A percentile compares a stretch with the other conserved stretches of the same genome.
Conservation (phyloP, 2,888 invertebrate genomes). For the Creontiades dilutus region DNA sequence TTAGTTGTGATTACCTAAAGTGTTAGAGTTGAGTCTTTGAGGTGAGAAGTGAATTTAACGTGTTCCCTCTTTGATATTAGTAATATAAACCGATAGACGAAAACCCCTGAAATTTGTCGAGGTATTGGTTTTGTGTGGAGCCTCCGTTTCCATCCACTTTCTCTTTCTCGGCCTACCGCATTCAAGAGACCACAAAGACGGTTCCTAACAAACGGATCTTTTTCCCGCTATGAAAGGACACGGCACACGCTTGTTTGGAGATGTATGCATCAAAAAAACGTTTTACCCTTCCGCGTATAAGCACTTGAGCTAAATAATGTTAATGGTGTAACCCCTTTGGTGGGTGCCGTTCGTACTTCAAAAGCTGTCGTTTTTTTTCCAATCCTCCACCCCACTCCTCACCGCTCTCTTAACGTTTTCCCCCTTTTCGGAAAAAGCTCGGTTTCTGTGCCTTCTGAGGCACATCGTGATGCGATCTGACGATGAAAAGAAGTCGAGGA, state of each 20-base stretch:
- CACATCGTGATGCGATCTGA: not conserved
- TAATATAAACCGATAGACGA: too few species aligned
- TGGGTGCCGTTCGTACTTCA: not conserved
- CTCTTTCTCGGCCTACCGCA: not conserved
- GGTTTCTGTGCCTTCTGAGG: not conserved
- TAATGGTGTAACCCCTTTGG: slow-evolving; percentile 30
- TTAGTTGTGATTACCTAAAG: too few species aligned
- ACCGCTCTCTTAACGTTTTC: too few species aligned
- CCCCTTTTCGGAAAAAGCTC: not conserved
- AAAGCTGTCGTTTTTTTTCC: not conserved
- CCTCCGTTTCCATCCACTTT: not conserved
- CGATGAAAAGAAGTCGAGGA: not conserved
- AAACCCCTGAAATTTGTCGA: too few species aligned
- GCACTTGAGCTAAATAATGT: slow-evolving; percentile 10
- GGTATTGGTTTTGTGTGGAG: too few species aligned
- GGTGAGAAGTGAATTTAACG: too few species aligned
- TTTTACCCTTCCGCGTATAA: slow-evolving; percentile 11
- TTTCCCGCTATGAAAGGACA: not conserved
- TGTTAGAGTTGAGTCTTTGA: too few species aligned
- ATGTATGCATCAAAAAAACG: slow-evolving; percentile 24
- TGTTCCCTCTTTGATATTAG: too few species aligned
- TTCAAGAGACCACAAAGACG: not conserved
- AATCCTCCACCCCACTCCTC: not conserved
- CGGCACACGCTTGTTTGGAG: slow-evolving; percentile 19
- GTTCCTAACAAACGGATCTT: not conserved